Percentiles rank a stretch among this genome's conserved stretches.
phyloP scores from a whole-genome alignment of 2,113 vertebrate genomes.

The Paracanthobrama guichenoti region DNA sequence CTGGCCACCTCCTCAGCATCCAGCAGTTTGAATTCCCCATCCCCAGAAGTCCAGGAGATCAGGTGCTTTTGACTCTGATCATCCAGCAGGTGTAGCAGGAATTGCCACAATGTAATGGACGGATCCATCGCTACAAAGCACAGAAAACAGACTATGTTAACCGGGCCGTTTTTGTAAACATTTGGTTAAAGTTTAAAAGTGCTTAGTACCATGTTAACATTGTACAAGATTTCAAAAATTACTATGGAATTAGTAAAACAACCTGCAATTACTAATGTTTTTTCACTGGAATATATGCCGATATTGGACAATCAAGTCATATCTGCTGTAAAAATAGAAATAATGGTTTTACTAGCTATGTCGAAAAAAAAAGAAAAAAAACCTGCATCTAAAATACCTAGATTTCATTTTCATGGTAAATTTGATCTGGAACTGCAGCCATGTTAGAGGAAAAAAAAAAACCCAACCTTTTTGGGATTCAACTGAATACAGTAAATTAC shows the following conservation, averaged over 20 bases:
- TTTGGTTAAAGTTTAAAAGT: not conserved
- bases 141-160: not conserved
- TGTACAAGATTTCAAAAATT: not conserved
- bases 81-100: conserved; percentile 87
- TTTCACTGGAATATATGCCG: not conserved
- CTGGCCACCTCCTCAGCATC: conserved; percentile 88
- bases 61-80: conserved; percentile 85
- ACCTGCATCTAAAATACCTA: not conserved
- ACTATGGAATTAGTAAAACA: not conserved
- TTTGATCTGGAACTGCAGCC: not conserved
- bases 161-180: not conserved
- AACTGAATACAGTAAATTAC: not conserved
- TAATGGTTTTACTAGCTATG: not conserved
- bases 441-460: not conserved
- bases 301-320: not conserved
- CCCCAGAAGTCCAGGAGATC: conserved; percentile 87
- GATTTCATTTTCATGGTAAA: not conserved
- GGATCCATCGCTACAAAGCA: conserved; percentile 82
- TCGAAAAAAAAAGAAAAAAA: not conserved
- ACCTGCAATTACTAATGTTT: not conserved
- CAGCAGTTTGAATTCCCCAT: conserved; percentile 88
- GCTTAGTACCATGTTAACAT: not conserved
- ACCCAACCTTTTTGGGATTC: not conserved
- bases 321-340: not conserved
- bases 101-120: conserved; percentile 91